phyloP scores from a whole-genome alignment of 1,140 invertebrate genomes.

The Aphis craccivora region DNA sequence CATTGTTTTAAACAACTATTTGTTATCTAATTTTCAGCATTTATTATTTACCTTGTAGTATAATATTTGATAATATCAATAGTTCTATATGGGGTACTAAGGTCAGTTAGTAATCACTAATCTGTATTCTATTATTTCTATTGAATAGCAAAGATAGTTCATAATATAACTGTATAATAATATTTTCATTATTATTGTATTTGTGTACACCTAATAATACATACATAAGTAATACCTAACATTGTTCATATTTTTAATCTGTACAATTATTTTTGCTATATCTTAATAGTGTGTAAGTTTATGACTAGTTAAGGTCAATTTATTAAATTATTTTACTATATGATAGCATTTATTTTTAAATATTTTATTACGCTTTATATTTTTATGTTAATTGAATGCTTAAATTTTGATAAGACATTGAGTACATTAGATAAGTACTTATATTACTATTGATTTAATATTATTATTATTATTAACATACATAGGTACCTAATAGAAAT shows the following conservation, averaged over 20 bases:
- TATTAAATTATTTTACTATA: neutral
- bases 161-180: neutral
- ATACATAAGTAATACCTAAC: neutral
- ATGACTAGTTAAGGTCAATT: neutral
- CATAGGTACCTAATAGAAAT: neutral
- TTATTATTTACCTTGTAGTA: neutral
- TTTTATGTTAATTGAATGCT: conserved; percentile 29
- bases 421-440: conserved; percentile 34
- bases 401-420: conserved; percentile 13
- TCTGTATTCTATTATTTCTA: neutral
- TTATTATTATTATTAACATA: conserved; percentile 15
- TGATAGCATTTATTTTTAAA: conserved; percentile 10
- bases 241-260: neutral
- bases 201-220: neutral
- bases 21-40: conserved; percentile 25
- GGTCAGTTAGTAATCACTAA: conserved; percentile 19
- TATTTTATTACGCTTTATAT: conserved; percentile 11
- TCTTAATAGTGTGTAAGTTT: conserved; percentile 15
- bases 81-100: conserved; percentile 18
- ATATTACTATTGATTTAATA: neutral
- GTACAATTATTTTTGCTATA: neutral
- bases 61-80: neutral
- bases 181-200: neutral
- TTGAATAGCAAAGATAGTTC: neutral
- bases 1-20: neutral